Evolutionary conservation across 2,888 invertebrate genomes (phyloP).

Genomic region (Coenonympha arcania): DNA sequence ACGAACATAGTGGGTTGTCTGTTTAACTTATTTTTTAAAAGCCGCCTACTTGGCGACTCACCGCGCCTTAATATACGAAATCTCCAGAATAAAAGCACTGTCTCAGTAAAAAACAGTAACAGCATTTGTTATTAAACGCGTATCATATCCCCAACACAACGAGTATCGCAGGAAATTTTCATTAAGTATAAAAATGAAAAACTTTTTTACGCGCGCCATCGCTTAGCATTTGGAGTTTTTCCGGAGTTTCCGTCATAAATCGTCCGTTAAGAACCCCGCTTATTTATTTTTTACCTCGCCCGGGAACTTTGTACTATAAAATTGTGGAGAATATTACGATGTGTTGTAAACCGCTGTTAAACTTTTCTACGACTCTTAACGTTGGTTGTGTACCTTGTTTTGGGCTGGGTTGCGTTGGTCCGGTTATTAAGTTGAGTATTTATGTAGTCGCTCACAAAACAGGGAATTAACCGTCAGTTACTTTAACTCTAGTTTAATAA

Average conservation of each 20-base stretch:
- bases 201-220: constrained; percentile 16
- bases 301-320: constrained; percentile 21
- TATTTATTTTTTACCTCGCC: constrained; percentile 20
- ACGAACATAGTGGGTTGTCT: no score
- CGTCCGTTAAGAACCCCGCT: constrained; percentile 13
- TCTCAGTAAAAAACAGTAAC: neutral
- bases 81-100: neutral
- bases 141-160: constrained; percentile 8
- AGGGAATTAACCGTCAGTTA: neutral
- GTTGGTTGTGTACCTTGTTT: neutral
- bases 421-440: neutral
- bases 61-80: no score
- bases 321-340: constrained; percentile 21
- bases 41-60: no score
- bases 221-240: constrained; percentile 14
- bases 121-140: constrained; percentile 10
- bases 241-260: constrained; percentile 16
- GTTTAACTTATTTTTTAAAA: no score
- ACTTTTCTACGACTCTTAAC: constrained; percentile 12
- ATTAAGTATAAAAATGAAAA: constrained; percentile 14
- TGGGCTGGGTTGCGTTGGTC: neutral
- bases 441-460: neutral
- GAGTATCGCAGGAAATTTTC: constrained; percentile 11
- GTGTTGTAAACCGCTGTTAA: constrained; percentile 22
- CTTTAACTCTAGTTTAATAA: no score